Base-by-base conservation (phyloP, 1,140 invertebrate species). In the Drosophila mojavensis region DNA sequence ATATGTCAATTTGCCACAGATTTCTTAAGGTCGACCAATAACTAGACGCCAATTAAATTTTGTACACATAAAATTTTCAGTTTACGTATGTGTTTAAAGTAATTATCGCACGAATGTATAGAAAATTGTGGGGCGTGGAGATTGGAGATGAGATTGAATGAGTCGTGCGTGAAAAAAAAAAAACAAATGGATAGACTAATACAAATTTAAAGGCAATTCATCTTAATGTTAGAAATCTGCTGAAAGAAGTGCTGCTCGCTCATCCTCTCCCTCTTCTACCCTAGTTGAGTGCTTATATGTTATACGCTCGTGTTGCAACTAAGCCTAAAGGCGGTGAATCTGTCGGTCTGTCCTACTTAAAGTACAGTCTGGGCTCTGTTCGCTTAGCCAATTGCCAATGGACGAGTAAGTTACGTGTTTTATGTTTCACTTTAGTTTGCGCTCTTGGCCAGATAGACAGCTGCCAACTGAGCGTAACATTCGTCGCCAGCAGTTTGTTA, bases 31-130 rank as follows among this genome's bases (percentile, higher is more conserved):
- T 81, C 82, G 75, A 50, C 78, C 80, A 85, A 80, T 75, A 74
- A 63, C 65, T 80, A 85, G 81, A 76, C 75, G 77, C 62, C 82
- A 85, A 81, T 85, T 85, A 85, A 81, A 65, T 68, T 70, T 82
- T 82, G 82, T 78, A 63, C 79, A 78, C 74, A 77, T 84, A 65
- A 63, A 48, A 62, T 71, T 58, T 60, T 33, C 28, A 67, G 69
- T 60, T 63, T 48, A 56, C 50, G 11, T 58, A 36, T 59, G 17
- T 51, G 54, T 48, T 39, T 56, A 36, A 54, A 30, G 28, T 36
- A 65, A 75, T 71, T 75, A 75, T 48, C 47, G 53, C 13, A 45
- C 43, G 68, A 77, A 56, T 67, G 61, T 81, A 73, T 75, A 36
- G 53, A 72, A 66, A 84, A 84, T 66, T 59, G 58, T 47, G 58